phyloP scores from a whole-genome alignment of 2,797 vertebrate species.

The Enoplosus armatus region DNA sequence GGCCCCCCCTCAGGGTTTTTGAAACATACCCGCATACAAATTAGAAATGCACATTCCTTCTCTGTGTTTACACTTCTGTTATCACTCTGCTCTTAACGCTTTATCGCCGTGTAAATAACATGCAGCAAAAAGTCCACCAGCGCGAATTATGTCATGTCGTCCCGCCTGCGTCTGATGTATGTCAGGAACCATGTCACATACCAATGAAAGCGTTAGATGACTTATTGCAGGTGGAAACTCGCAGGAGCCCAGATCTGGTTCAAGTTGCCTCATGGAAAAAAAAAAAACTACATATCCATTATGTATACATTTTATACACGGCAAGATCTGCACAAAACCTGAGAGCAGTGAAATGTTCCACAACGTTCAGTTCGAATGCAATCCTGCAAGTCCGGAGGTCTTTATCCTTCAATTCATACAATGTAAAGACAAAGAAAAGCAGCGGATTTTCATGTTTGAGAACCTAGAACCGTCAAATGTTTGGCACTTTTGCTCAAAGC shows the following conservation, averaged over 20 bases:
- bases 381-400: neutral
- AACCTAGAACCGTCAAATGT: neutral
- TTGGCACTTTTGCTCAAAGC: neutral
- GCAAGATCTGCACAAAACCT: slow-evolving; percentile 10
- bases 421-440: neutral
- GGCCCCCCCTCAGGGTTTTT: neutral
- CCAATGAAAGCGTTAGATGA: slow-evolving; percentile 24
- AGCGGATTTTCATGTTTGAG: neutral
- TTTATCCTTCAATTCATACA: neutral
- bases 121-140: slow-evolving; percentile 27
- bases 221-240: slow-evolving; percentile 57
- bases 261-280: slow-evolving; percentile 18
- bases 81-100: slow-evolving; percentile 10
- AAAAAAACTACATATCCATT: neutral
- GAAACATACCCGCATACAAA: neutral
- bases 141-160: slow-evolving; percentile 18
- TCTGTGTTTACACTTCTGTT: neutral
- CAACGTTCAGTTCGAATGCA: slow-evolving; percentile 15
- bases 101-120: slow-evolving; percentile 49
- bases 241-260: slow-evolving; percentile 22
- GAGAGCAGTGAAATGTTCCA: slow-evolving; percentile 23
- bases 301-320: slow-evolving; percentile 18
- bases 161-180: slow-evolving; percentile 29
- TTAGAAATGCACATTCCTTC: slow-evolving; percentile 4
- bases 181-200: slow-evolving; percentile 51